Evolutionary conservation across 2,888 invertebrate genomes (phyloP), one percentile per base, ranked within the genome.

Genomic region (Erpobdella octoculata): DNA sequence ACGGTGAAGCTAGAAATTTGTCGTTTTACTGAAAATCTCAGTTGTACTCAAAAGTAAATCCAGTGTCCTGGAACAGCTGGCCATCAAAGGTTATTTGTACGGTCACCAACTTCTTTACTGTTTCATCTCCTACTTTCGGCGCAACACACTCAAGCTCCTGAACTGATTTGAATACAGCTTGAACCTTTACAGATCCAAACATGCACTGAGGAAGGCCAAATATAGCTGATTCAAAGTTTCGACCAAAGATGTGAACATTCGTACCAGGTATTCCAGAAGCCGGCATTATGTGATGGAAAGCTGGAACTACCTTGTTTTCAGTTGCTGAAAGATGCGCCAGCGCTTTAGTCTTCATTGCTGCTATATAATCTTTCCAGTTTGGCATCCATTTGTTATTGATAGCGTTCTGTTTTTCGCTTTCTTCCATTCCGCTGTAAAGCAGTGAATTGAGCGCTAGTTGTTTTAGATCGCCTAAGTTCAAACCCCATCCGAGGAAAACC

Each of bases 401-500:
- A n/a, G 77, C 77, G 12, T 70, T 58, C 6, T 35, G 21, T 58
- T 74, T 75, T 36, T 74, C 73, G 4, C 67, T 62, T 1, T 62
- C 35, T 18, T 72, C 58, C 73, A 78, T 71, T 2, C 72, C 71
- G 59, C 77, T 77, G 73, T 76, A 75, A 18, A 37, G 48, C 31
- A 78, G 73, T 0, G 78, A 76, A 66, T 78, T 77, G 2, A 37
- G 62, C 3, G 77, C 75, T 9, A 78, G 36, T 46, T 72, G 65
- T 67, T 76, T 78, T 62, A 78, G 72, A 64, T 78, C 77, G 31
- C 53, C 70, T 25, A 78, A 71, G 35, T 74, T 73, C 48, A 78
- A 58, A 48, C 78, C 76, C 78, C 78, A 78, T 12, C 72, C 74
- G 75, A 78, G 75, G 70, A 72, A 78, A 8, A 73, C 76, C 28